These are phyloP conservation scores for Diceros bicornis DNA, from an alignment of 2,797 vertebrate genomes.

Conservation along the genomic window DNA sequence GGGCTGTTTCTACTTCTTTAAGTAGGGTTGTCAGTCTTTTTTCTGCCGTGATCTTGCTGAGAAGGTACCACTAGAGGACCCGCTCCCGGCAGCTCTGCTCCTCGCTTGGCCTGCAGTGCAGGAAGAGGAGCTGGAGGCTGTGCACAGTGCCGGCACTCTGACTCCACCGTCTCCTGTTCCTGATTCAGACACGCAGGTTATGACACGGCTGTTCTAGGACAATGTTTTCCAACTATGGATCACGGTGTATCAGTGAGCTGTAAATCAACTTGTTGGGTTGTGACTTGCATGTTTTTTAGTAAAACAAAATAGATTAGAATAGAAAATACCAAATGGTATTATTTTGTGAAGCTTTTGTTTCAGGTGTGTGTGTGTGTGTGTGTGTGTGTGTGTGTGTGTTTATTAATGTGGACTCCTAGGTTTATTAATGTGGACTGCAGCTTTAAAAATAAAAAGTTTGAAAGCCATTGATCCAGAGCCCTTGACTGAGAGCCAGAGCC, in stretches of 20 bases:
- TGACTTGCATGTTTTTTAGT: not conserved
- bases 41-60: not conserved
- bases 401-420: not conserved
- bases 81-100: not conserved
- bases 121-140: not conserved
- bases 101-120: not conserved
- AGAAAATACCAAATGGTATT: not conserved
- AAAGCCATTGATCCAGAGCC: not conserved
- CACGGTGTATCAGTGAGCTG: not conserved
- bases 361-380: too few species aligned
- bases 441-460: not conserved
- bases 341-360: not conserved
- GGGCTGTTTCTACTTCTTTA: not conserved
- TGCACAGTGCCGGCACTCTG: not conserved
- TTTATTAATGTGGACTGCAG: not conserved
- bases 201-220: not conserved
- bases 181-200: not conserved
- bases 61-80: not conserved
- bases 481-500: not conserved
- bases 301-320: conserved; percentile 2
- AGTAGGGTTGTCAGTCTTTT: not conserved
- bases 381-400: not conserved
- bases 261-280: not conserved
- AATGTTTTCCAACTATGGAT: conserved; percentile 30
- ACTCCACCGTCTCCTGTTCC: not conserved